Conservation (phyloP, 1,140 invertebrate genomes). For the Grapholita molesta region DNA sequence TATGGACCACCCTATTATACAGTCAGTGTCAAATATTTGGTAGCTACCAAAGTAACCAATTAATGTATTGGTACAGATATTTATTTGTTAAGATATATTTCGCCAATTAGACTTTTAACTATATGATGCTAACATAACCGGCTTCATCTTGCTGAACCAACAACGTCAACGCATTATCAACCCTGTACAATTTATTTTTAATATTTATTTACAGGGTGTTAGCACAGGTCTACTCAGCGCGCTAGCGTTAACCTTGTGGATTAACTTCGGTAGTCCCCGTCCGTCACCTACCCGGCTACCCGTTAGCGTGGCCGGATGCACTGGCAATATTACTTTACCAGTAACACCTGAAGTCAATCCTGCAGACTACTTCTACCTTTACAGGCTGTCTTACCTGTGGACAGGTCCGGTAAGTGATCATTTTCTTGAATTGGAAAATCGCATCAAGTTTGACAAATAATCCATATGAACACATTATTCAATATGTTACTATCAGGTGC, state of each 20-base stretch:
- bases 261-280: slow-evolving; percentile 90
- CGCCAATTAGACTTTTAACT: too few relatives aligned
- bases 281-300: slow-evolving; percentile 80
- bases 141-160: too few relatives aligned
- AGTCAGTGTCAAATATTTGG: too few relatives aligned
- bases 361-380: slow-evolving; percentile 82
- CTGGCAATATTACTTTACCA: slow-evolving; percentile 47
- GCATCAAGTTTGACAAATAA: too few relatives aligned
- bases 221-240: slow-evolving; percentile 82
- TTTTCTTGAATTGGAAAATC: neutral
- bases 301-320: slow-evolving; percentile 80
- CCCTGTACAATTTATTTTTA: neutral
- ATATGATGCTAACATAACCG: too few relatives aligned
- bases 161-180: too few relatives aligned
- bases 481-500: too few relatives aligned
- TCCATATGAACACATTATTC: too few relatives aligned
- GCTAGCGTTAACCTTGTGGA: slow-evolving; percentile 87
- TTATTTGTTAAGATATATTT: too few relatives aligned
- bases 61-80: too few relatives aligned
- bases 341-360: slow-evolving; percentile 21
- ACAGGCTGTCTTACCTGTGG: slow-evolving; percentile 94
- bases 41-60: too few relatives aligned
- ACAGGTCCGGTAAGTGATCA: slow-evolving; percentile 73
- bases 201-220: slow-evolving; percentile 79
- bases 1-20: too few relatives aligned